Evolutionary conservation across 2,888 invertebrate species (phyloP), one percentile per base, ranked within the genome.

Genomic region (Cheilosia pagana): DNA sequence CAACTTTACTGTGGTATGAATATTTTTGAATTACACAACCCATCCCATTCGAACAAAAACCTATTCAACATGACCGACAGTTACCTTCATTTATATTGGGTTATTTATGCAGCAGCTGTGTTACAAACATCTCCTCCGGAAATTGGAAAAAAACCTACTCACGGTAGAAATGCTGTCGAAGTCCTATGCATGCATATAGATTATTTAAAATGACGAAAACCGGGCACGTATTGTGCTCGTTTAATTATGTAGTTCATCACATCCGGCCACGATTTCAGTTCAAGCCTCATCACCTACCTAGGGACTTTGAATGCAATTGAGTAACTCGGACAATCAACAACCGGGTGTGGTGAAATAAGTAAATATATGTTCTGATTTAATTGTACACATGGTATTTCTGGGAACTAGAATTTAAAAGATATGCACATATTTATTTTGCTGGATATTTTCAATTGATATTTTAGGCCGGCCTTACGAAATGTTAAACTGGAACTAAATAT

Each of bases 211-310:
- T 60, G n/a, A 39, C 48, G 39, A 57, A 45, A 25, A 48, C 8
- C n/a, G 12, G 14, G 14, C 50, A 10, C 57, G 60, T 23, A 53
- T 53, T 60, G 41, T 21, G 28, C 31, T n/a, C 48, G 35, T 52
- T 81, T 74, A 74, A 67, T 68, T 72, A 62, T 74, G 52, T 45
- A 74, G 60, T 79, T 62, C 45, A 45, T 31, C 45, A 60, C 48
- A 55, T 74, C 60, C 67, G 67, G 60, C 67, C 62, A 55, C 74
- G 52, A 45, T 60, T 59, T 60, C 52, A 52, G 53, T 60, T 55
- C 19, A 10, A 53, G 23, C 52, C 48, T 59, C 67, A 53, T 60
- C 43, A 72, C 21, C 16, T 41, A 31, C 50, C 7, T 19, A 59
- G 35, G 35, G 35, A 35, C 35, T 12, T 35, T 12, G 35, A 3